Conservation (phyloP, 2,113 vertebrate species). For the Stomatorhinus ivindoensis region DNA sequence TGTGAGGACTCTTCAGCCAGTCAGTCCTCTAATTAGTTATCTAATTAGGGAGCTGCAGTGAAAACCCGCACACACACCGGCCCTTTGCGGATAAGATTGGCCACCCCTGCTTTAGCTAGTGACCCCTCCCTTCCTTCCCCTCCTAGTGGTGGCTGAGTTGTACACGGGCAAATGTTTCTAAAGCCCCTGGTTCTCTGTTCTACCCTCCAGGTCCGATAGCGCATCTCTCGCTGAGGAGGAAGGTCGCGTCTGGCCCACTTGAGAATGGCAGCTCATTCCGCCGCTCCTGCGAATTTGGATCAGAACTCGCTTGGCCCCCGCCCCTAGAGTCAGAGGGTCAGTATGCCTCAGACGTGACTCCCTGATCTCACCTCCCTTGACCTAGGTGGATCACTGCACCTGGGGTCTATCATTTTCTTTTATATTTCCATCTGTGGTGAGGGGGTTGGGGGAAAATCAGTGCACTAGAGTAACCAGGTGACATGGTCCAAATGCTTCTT, state of each 20-base stretch:
- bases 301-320: conserved; percentile 67
- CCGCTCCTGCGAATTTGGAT: conserved; percentile 69
- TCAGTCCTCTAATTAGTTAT: too few species aligned
- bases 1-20: too few species aligned
- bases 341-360: conserved; percentile 23
- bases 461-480: background rate
- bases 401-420: background rate
- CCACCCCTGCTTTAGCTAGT: background rate
- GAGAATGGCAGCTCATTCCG: conserved; percentile 68
- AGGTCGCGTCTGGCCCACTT: conserved; percentile 56
- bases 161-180: background rate
- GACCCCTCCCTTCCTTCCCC: background rate
- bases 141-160: background rate
- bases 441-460: background rate
- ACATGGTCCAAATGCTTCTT: background rate
- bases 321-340: conserved; percentile 68
- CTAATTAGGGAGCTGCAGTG: too few species aligned
- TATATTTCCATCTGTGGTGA: background rate
- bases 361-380: background rate
- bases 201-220: conserved; percentile 50
- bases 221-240: conserved; percentile 70
- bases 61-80: too few species aligned
- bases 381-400: background rate
- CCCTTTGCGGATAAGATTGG: too few species aligned
- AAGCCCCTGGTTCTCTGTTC: background rate